Conservation (phyloP, 2,888 invertebrate species). For the Drosophila suboccidentalis region DNA sequence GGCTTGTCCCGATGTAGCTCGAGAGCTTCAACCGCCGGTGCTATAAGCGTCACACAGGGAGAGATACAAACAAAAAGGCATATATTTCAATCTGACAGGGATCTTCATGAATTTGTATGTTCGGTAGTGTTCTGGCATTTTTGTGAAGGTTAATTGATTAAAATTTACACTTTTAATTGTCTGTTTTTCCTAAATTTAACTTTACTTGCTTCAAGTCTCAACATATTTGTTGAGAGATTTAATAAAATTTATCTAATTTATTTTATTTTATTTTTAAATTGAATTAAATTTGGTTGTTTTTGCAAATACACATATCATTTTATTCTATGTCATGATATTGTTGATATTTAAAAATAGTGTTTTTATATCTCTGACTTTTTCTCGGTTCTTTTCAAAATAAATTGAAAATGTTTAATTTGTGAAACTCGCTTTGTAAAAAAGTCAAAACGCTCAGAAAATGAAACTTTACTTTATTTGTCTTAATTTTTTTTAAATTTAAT, state of each 20-base stretch:
- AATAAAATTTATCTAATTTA: too few relatives aligned
- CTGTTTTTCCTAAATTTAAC: too few relatives aligned
- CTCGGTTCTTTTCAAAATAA: too few relatives aligned
- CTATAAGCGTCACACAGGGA: slow-evolving; percentile 42
- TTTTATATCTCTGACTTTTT: too few relatives aligned
- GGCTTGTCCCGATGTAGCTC: slow-evolving; percentile 91
- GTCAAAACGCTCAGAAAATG: not conserved
- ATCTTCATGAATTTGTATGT: not conserved
- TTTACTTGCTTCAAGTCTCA: too few relatives aligned
- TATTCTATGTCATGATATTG: not conserved
- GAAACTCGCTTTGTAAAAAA: not conserved
- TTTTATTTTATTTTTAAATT: not conserved
- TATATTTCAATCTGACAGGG: not conserved
- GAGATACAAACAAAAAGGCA: not conserved
- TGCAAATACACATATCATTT: too few relatives aligned
- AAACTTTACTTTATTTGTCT: not conserved
- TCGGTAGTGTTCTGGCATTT: not conserved
- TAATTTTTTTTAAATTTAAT: not conserved
- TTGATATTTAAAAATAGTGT: not conserved
- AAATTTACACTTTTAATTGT: too few relatives aligned
- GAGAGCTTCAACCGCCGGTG: slow-evolving; percentile 81
- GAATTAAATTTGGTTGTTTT: not conserved
- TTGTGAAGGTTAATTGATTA: not conserved
- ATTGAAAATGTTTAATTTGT: too few relatives aligned
- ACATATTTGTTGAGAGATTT: too few relatives aligned